Base-by-base conservation (phyloP, 2,113 vertebrate species). In the Rhipidura dahli region DNA sequence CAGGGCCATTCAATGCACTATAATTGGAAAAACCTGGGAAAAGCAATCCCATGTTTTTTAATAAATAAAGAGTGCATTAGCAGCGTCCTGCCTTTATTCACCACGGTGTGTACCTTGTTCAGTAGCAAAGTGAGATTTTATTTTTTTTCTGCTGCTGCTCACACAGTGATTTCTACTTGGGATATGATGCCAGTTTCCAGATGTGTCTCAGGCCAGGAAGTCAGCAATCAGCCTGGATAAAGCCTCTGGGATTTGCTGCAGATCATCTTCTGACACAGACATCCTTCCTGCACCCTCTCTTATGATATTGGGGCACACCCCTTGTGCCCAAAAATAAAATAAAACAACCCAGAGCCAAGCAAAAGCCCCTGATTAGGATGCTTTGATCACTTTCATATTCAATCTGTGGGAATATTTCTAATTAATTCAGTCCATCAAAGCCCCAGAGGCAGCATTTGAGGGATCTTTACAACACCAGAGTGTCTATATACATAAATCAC, bases 21-120 rank as follows among this genome's bases (percentile, higher is more conserved):
- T 98, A 98, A 98, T 98, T 98, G 97, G 98, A 98, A 99, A 98
- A 98, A 98, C 87, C 97, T 98, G 98, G 97, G 94, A 82, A 97
- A 97, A 98, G 94, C 96, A 97, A 96, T 54, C 27, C 71, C 42
- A 9, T 93, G 21, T 89, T 96, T 95, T 97, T 94, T 95, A 97
- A 94, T 95, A 96, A 97, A 96, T 83, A 96, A 96, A 83, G 90
- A 83, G 50, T 10, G 4, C 23, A 96, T 96, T 96, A 96, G 93
- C 79, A 93, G 87, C 78, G 95, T 96, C 89, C 76, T 95, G 72
- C 94, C 90, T 91, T 90, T 83, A 90, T 92, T 92, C 94, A 87
- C 82, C 76, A 73, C 2, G 5, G 28, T 70, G 42, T 88, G 90
- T 96, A 97, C 92, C 96, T 96, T 65, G 68, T 42, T 92, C 87